Evolutionary conservation across 1,140 invertebrate genomes (phyloP), one percentile per base, ranked within the genome.

Genomic region (Ceratoteleas bidentatus): DNA sequence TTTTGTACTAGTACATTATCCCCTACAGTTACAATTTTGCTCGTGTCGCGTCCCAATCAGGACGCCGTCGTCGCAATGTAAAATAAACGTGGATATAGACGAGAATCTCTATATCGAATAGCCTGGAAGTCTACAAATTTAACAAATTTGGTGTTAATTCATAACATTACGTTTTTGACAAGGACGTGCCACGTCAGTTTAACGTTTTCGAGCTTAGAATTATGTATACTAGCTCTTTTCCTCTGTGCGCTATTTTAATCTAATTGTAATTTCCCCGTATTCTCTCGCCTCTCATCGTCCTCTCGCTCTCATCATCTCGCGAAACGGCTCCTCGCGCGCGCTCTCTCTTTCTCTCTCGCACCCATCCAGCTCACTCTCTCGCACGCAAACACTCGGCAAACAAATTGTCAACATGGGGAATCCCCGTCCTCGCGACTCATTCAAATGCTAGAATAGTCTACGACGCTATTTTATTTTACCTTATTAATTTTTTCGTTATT

Each of bases 121-220:
- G 74, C 73, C 80, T 82, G 80, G 77, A 82, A 66, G 73, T 82
- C 80, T 82, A 82, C 80, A 82, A 82, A 82, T 82, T 82, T 82
- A 82, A 82, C 80, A 82, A 82, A 82, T 82, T 82, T 82, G 80
- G 80, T 82, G 80, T 82, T 82, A 82, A 77, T 82, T 77, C 64
- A 82, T 82, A 82, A 82, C 62, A 82, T 82, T 81, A 82, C 73
- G 73, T 73, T 80, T 79, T 82, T 82, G 79, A 82, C 79, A 82
- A 82, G 79, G 79, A 82, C 79, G 79, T 82, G 79, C 79, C 79
- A 82, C 73, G 79, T 82, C 79, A 68, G 72, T 77, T 77, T 77
- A 77, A 82, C 79, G 66, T 73, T 24, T 24, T 82, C 80, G 80
- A 82, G 73, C 80, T 82, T 82, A 82, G 74, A 82, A 74, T 62